These are phyloP conservation scores for Rosalia funebris DNA, from an alignment of 2,888 invertebrate genomes.

Conservation along the genomic window DNA sequence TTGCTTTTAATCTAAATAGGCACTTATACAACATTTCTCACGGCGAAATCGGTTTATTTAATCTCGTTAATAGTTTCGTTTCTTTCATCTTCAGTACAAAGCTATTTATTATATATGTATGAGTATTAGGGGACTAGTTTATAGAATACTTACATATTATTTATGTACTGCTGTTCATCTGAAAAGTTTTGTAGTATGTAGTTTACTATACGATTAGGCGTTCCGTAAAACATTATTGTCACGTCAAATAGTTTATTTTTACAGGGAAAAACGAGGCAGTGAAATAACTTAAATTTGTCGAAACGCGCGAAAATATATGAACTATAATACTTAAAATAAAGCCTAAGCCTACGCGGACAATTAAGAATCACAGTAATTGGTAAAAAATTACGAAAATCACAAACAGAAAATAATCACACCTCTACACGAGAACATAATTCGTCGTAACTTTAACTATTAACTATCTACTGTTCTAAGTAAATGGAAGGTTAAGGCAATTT, in stretches of 20 bases:
- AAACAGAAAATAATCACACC: conserved; percentile 31
- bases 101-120: conserved; percentile 38
- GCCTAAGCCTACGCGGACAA: conserved; percentile 27
- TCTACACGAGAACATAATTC: conserved; percentile 11
- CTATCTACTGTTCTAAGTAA: conserved; percentile 10
- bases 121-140: conserved; percentile 40
- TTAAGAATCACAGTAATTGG: conserved; percentile 43
- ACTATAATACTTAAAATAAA: conserved; percentile 27
- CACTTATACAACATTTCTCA: conserved; percentile 13
- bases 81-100: conserved; percentile 31
- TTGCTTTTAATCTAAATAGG: conserved; percentile 7
- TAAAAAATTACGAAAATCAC: conserved; percentile 37
- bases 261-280: conserved; percentile 39
- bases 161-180: conserved; percentile 24
- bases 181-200: conserved; percentile 19
- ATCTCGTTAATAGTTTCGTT: conserved; percentile 16
- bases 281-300: conserved; percentile 29
- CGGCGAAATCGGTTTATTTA: conserved; percentile 32
- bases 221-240: conserved; percentile 41
- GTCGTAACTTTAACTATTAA: conserved; percentile 1
- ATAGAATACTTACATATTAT: conserved; percentile 36
- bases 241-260: conserved; percentile 30
- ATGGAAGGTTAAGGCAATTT: conserved; percentile 28
- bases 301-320: conserved; percentile 15
- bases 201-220: conserved; percentile 21